These are phyloP conservation scores for Melanitta fusca DNA, from an alignment of 2,797 vertebrate genomes.

Conservation along the genomic window DNA sequence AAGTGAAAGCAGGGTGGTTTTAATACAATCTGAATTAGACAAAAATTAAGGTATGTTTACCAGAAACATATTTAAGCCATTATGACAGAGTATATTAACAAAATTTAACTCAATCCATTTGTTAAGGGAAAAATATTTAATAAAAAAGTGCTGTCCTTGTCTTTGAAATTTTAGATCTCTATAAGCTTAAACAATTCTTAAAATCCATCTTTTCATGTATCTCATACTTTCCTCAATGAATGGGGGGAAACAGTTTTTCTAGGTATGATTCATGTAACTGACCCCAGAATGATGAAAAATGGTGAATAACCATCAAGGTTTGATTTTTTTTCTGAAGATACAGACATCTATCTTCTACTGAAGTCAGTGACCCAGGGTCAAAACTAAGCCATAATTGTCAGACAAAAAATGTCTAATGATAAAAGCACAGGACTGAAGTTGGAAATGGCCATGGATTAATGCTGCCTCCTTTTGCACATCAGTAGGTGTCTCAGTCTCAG, in stretches of 20 bases:
- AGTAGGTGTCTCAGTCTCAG: background rate
- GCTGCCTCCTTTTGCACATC: background rate
- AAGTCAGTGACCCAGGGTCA: background rate
- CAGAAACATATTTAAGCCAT: background rate
- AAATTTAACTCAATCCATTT: background rate
- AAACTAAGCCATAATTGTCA: background rate
- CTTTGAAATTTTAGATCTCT: slow-evolving; percentile 1
- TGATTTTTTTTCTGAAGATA: slow-evolving; percentile 26
- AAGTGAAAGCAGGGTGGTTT: background rate
- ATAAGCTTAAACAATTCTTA: background rate
- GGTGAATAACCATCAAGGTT: background rate
- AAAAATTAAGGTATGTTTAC: background rate
- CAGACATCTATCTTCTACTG: background rate
- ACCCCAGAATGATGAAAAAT: background rate
- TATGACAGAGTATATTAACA: background rate
- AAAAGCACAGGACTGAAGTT: background rate
- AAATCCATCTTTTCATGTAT: background rate
- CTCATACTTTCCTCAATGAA: background rate
- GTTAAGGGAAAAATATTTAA: background rate
- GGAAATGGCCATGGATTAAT: background rate
- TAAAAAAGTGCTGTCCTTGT: background rate
- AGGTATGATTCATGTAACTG: background rate
- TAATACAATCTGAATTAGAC: background rate
- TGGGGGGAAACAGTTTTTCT: accelerated
- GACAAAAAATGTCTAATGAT: background rate